Base-by-base conservation (phyloP, 1,140 invertebrate species). In the Drosophila repletoides region DNA sequence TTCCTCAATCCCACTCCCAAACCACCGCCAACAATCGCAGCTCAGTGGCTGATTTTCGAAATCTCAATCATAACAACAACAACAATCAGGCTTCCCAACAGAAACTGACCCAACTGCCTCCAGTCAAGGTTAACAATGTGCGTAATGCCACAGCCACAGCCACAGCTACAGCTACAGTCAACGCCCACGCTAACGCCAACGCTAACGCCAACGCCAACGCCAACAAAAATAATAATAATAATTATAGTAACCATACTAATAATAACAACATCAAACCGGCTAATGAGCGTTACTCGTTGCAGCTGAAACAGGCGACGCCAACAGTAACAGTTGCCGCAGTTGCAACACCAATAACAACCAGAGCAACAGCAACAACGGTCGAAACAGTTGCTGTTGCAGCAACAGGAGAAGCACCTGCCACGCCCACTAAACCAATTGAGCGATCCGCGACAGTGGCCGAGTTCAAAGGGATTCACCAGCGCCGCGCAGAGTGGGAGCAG, bases 401-500 rank as follows among this genome's bases (percentile, higher is more conserved):
- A 7, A 0, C 55, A 26, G 2, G 15, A 2, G 21, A 26, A 7
- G 5, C 41, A 31, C 28, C 36, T 10, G 38, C 41, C 19, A 52
- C 69, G 43, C 61, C 71, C 33, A 69, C 41, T 14, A 79, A 88
- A 45, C 46, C 80, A 9, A 89, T 89, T 17, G 88, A 89, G 15
- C 58, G 88, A 17, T 89, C 88, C 1, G 88, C 88, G 9, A 89
- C 88, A 5, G 76, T 89, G 46, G 69, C 74, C 33, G 89, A 93
- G 63, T 93, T 93, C 70, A 94, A 94, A 69, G 93, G 93, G 28
- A 95, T 95, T 26, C 92, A 94, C 80, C 94, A 95, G 81, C 92
- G 94, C 71, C 92, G 94, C 26, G 94, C 94, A 29, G 93, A 95
- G 76, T 95, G 95, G 93, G 94, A 95, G 88, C 92, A 94, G 69